Evolutionary conservation across 1,140 invertebrate species (phyloP).

Genomic region (Cheumatopsyche charites): DNA sequence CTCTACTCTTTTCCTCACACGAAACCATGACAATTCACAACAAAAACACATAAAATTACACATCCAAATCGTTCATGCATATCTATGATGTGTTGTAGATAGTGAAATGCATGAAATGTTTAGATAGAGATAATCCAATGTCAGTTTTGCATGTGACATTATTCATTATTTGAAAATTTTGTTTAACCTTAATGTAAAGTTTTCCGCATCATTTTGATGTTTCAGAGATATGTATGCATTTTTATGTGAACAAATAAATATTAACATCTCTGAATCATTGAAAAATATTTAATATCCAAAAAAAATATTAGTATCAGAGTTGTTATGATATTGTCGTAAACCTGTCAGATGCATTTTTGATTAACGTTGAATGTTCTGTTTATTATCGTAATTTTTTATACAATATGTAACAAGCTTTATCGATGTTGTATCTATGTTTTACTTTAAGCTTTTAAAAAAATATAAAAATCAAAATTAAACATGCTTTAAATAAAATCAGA

Average conservation of each 20-base stretch:
- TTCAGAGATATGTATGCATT: neutral
- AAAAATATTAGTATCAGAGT: neutral
- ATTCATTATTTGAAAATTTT: constrained; percentile 2
- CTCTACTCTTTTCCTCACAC: constrained; percentile 2
- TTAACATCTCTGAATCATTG: neutral
- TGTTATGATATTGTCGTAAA: constrained; percentile 12
- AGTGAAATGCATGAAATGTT: constrained; percentile 15
- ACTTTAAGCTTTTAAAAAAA: neutral
- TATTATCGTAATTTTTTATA: no score
- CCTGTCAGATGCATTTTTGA: constrained; percentile 15
- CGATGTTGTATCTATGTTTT: constrained; percentile 22
- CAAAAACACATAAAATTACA: neutral
- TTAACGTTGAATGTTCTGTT: constrained; percentile 16
- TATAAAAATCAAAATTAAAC: neutral
- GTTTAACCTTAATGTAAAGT: neutral
- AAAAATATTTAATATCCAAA: neutral
- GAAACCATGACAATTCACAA: constrained; percentile 7
- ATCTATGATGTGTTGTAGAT: constrained; percentile 11
- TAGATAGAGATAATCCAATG: constrained; percentile 8
- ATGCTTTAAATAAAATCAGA: neutral
- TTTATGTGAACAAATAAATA: neutral
- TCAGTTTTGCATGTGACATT: constrained; percentile 22
- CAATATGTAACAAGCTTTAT: neutral
- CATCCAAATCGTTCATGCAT: constrained; percentile 1
- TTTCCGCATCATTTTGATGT: neutral